Base-by-base conservation (phyloP, 2,113 vertebrate genomes). In the Formicarius rufipectus region DNA sequence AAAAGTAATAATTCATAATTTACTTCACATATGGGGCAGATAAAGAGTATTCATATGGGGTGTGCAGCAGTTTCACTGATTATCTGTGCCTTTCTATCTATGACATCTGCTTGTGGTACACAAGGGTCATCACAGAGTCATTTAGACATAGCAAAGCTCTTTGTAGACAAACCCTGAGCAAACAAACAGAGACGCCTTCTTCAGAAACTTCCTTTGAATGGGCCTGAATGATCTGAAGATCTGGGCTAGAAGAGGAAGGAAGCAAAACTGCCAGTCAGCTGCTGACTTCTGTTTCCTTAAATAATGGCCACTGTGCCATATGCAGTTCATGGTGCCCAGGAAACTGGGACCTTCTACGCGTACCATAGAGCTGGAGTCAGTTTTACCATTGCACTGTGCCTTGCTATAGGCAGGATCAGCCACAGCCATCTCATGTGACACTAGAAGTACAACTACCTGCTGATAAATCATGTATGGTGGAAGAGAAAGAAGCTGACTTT, bases 301-400 rank as follows among this genome's bases (percentile, higher is more conserved):
- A 33, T 14, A 42, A 50, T 10, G 11, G 45, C 14, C 52, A 59
- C 17, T 27, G 8, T 19, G 27, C 33, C 37, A 59, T 2, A 2
- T 0, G 7, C 1, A 3, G 9, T 25, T 60, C 52, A 10, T 0
- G 17, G 23, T 40, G 28, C 24, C 69, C 72, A 24, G 52, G 64
- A 63, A 74, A 8, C 1, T 9, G 12, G 23, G 14, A 12, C 12
- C n/a, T 73, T 20, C 40, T 33, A 17, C 6, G 23, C 19, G 22
- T 14, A 1, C 17, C 3, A 1, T 14, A 40, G 44, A 27, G 37
- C 37, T 39, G 40, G 17, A 49, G 28, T 7, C 40, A 35, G 6
- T n/a, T 50, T 53, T 35, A 44, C 10, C 45, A 42, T n/a, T 20
- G n/a, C 23, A 19, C 10, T 22, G 13, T 37, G 18, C 21, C 35